Percentiles rank a stretch among this genome's conserved stretches.
phyloP scores from a whole-genome alignment of 2,113 vertebrate genomes.

The Heliornis fulica region DNA sequence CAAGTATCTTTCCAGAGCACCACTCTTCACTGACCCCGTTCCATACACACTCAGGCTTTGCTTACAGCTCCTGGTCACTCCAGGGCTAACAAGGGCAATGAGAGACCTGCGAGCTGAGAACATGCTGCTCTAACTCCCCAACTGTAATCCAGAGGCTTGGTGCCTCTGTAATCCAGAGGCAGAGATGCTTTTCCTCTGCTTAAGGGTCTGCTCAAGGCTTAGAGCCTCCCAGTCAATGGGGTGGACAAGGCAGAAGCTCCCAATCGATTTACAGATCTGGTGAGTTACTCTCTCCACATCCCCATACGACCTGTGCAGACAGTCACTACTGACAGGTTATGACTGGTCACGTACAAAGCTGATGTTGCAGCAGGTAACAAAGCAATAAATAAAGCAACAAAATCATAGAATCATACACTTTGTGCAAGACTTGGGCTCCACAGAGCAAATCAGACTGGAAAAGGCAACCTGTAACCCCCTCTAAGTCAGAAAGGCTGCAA shows the following conservation, averaged over 20 bases:
- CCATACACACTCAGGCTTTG: accelerated
- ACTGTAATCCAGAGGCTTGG: neutral
- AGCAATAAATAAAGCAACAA: neutral
- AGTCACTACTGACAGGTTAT: neutral
- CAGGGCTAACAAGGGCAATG: neutral
- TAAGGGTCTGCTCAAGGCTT: neutral
- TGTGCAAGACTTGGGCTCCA: neutral
- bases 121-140: neutral
- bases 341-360: neutral
- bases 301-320: accelerated
- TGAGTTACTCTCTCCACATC: accelerated
- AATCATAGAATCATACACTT: too few relatives aligned
- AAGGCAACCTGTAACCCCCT: neutral
- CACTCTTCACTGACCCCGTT: neutral
- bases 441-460: neutral
- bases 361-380: neutral
- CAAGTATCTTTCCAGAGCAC: neutral
- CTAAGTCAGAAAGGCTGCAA: neutral
- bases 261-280: neutral
- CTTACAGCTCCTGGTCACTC: neutral
- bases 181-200: neutral
- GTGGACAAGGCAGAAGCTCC: neutral
- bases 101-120: neutral
- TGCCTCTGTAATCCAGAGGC: neutral
- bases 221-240: neutral